Evolutionary conservation across 1,140 invertebrate genomes (phyloP).

Genomic region (Ceratosolen solmsi): DNA sequence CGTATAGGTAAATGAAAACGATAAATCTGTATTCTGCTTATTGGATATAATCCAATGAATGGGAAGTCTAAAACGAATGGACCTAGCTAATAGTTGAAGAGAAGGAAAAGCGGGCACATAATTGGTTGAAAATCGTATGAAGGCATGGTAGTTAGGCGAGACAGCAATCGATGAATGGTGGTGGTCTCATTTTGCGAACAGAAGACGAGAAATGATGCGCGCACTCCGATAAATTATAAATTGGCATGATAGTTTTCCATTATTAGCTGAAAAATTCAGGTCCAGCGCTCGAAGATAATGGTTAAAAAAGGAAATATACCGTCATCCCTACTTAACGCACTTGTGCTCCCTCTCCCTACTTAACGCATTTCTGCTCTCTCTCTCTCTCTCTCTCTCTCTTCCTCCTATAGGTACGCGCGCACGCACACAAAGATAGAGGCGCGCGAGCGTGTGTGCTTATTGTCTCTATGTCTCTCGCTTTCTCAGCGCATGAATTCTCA

Average conservation of each 20-base stretch:
- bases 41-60: neutral
- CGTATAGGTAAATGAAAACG: neutral
- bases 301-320: neutral
- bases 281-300: neutral
- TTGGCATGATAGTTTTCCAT: neutral
- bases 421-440: too few species aligned
- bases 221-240: conserved; percentile 9
- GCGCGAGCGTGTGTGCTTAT: too few species aligned
- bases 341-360: neutral
- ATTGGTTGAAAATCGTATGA: neutral
- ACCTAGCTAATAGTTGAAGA: neutral
- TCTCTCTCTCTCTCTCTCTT: neutral
- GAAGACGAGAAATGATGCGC: neutral
- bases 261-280: conserved; percentile 22
- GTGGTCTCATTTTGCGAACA: neutral
- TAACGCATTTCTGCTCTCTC: neutral
- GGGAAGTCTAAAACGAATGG: neutral
- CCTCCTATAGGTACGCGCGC: too few species aligned
- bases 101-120: neutral
- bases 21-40: conserved; percentile 4
- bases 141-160: neutral
- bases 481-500: conserved; percentile 33
- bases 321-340: too few species aligned
- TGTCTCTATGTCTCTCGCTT: neutral
- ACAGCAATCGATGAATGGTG: neutral